phyloP scores from a whole-genome alignment of 2,113 vertebrate genomes.

The Myxocyprinus asiaticus region DNA sequence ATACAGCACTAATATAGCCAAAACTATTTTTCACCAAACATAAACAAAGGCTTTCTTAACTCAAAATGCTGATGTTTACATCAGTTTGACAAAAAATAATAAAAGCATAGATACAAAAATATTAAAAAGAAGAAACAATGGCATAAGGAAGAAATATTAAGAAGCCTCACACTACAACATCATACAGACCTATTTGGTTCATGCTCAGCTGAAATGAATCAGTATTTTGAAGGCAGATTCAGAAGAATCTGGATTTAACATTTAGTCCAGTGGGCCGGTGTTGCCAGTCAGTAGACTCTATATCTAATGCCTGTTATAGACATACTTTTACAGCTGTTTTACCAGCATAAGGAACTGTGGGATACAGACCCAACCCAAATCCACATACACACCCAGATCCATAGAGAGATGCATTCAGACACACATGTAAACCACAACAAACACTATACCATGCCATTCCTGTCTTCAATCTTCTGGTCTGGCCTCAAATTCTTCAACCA shows the following conservation, averaged over 20 bases:
- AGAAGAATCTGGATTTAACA: neutral
- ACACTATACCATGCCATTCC: neutral
- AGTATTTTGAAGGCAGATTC: neutral
- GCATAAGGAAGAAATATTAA: conserved; percentile 1
- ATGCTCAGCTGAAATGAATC: neutral
- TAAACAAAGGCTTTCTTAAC: neutral
- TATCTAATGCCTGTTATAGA: neutral
- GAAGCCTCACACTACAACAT: neutral
- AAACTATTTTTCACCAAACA: neutral
- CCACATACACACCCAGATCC: conserved; percentile 23
- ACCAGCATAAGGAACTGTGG: conserved; percentile 4
- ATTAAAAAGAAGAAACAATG: conserved; percentile 3
- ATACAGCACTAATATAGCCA: neutral
- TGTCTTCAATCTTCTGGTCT: neutral
- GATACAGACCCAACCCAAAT: neutral
- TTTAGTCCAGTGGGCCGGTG: no score
- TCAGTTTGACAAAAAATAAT: neutral
- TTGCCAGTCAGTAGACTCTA: neutral
- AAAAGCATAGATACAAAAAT: neutral
- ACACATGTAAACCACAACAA: conserved; percentile 1
- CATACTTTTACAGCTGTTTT: neutral
- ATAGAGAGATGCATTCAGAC: neutral
- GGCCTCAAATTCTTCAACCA: neutral
- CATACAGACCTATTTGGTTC: neutral
- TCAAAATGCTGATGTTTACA: neutral